Base-by-base conservation (phyloP, 2,113 vertebrate species). In the Ceuthmochares aereus region DNA sequence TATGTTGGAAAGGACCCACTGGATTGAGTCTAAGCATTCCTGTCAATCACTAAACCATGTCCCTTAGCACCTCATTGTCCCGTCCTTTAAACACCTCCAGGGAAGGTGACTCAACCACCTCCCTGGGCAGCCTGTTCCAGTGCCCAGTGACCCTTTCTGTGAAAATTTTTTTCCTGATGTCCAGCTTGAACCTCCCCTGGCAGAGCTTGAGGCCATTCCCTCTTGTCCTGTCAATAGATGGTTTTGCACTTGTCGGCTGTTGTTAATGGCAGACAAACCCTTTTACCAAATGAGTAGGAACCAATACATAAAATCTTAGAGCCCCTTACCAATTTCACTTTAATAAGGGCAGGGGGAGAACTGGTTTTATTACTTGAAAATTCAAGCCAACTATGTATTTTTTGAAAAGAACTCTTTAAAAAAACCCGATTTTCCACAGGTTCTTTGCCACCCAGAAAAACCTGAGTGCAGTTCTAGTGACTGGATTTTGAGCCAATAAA, bases 391-490 rank as follows among this genome's bases (percentile, higher is more conserved):
- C 77, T 70, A 10, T 0, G 0, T 67, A 3, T 49, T 47, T 93
- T 76, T 37, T 23, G 59, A 79, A 87, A 43, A 84, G 56, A 87
- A 40, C 47, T 68, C 66, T 81, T 81, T 47, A 42, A 59, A 72
- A 74, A 22, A 59, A 85, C 49, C 5, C 4, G 64, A 4, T 68
- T 95, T 96, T 93, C 67, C 42, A 64, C 10, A 67, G n/a, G 49
- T 94, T 72, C 79, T 86, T 84, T 94, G 73, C 90, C 90, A 92
- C 85, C 64, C 70, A 89, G 87, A 82, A 76, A 91, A 91, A 49
- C 27, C 7, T 84, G 78, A 84, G 10, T 5, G 19, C 54, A 29
- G 25, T 87, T 67, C 60, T 79, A 84, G 60, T 17, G 62, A 37
- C 84, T 89, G 2, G 3, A 4, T 89, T 82, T 27, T 73, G 56